Conservation (phyloP, 2,113 vertebrate genomes). For the Ellobius talpinus region DNA sequence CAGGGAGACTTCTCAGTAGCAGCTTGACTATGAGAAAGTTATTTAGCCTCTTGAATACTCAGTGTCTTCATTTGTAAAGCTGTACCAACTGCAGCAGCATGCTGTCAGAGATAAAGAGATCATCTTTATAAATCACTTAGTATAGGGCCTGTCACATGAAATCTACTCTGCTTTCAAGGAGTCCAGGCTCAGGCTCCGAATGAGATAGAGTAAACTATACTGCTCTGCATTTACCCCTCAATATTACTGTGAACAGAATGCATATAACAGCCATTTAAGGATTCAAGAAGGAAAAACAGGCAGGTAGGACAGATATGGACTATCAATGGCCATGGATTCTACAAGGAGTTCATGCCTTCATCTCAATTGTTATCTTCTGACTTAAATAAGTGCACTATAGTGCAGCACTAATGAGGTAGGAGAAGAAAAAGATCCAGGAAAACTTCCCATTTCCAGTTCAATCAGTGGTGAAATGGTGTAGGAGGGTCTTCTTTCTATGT, state of each 20-base stretch:
- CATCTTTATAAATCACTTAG: conserved; percentile 1
- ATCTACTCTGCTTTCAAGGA: conserved; percentile 26
- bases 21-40: neutral
- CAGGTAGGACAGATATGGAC: neutral
- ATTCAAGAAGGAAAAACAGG: neutral
- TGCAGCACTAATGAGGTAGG: fast-evolving
- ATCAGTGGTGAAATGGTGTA: no score
- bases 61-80: neutral
- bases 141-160: neutral
- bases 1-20: neutral
- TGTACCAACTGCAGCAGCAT: neutral
- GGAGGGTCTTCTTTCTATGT: no score
- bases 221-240: neutral
- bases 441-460: neutral
- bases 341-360: neutral
- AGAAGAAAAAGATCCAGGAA: neutral
- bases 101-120: conserved; percentile 31
- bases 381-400: neutral
- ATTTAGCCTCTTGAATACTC: neutral
- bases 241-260: neutral
- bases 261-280: neutral
- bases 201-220: neutral
- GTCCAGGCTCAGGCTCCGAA: neutral
- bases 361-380: neutral
- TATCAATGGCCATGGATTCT: neutral